Conservation (phyloP, 2,797 vertebrate genomes). For the Morelia viridis region DNA sequence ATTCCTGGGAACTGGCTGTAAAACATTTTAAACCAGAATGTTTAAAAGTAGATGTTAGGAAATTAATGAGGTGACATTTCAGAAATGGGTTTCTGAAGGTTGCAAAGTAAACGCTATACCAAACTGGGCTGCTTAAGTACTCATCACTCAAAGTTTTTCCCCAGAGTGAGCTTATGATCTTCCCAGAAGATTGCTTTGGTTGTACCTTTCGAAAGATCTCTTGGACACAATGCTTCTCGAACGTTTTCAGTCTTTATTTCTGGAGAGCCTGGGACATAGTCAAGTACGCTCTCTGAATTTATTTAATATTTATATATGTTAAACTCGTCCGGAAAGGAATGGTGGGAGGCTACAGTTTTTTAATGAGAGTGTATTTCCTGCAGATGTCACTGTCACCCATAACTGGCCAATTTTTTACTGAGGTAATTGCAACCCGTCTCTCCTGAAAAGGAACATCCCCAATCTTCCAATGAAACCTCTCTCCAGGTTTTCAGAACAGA, state of each 20-base stretch:
- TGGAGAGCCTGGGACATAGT: background rate
- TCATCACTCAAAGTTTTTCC: background rate
- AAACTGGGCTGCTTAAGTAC: background rate
- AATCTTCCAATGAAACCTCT: background rate
- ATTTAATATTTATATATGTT: background rate
- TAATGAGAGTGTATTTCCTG: constrained; percentile 23
- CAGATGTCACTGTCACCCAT: constrained; percentile 29
- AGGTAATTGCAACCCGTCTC: background rate
- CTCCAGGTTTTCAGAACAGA: background rate
- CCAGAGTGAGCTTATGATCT: background rate
- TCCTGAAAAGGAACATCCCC: background rate
- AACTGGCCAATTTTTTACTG: background rate
- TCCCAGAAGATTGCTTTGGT: background rate
- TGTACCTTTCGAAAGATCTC: background rate
- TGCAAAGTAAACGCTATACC: background rate
- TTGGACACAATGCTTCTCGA: background rate
- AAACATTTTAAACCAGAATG: too few relatives aligned
- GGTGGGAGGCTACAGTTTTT: background rate
- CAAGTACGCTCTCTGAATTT: background rate
- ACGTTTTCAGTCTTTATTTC: background rate
- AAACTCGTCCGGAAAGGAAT: background rate
- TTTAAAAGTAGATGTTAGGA: too few relatives aligned
- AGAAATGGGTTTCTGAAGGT: background rate
- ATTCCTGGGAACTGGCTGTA: too few relatives aligned
- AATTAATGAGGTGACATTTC: too few relatives aligned